Evolutionary conservation across 2,797 vertebrate species (phyloP), one percentile per base, ranked within the genome.

Genomic region (Hydrophis major): DNA sequence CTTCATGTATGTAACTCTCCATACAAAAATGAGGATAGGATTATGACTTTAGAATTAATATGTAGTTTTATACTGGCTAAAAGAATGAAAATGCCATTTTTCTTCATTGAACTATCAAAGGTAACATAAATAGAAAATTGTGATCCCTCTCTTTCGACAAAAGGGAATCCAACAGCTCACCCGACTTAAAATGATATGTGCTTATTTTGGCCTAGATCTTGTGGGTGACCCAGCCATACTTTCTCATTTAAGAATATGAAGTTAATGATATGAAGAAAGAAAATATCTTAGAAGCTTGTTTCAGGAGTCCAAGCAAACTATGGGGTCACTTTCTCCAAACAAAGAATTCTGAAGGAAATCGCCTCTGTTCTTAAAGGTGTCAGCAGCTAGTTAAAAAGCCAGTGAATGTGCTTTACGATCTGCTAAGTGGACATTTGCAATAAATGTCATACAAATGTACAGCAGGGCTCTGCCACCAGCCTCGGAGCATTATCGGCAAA

Each of bases 401-500:
- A 91, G 93, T 88, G 63, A 92, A 93, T 55, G 86, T 92, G 56
- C 86, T 74, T 59, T 42, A 42, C 13, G 69, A 90, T 78, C 61
- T 93, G 69, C 94, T 93, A 89, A 87, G 88, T 93, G 94, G 93
- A 93, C 93, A 93, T 95, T 94, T 93, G 86, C 94, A 94, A 89
- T 90, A 94, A 63, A 95, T 92, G 78, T 93, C 94, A 94, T 90
- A 92, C 94, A 96, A 95, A 94, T 78, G 92, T 95, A 92, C 93
- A 95, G 89, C 2, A 87, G 69, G 93, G 86, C 93, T 93, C 95
- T 0, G 1, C 92, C 95, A 96, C 96, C 95, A 6, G 0, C 93
- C 87, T 20, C 63, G 90, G 95, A 93, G 94, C 56, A 96, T 96
- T 96, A 96, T 95, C 96, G 96, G 90, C 95, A 95, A 94, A 87